Conservation (phyloP, 2,797 vertebrate species). For the Manis pentadactyla region DNA sequence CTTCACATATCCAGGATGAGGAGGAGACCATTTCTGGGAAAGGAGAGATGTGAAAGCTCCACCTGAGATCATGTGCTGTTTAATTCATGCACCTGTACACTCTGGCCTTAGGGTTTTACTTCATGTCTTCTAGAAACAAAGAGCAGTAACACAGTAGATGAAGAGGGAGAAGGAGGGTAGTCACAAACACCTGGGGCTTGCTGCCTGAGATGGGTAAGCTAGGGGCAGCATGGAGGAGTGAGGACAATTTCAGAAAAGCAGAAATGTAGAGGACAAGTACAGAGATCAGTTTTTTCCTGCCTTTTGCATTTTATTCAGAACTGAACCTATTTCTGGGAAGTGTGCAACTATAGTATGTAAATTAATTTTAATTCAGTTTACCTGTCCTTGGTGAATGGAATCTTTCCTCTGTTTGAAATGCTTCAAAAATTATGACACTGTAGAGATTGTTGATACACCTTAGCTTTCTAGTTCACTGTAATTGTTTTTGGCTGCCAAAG, state of each 20-base stretch:
- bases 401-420: slow-evolving; percentile 41
- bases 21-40: neutral
- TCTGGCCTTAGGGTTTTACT: neutral
- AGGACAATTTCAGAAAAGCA: neutral
- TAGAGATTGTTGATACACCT: neutral
- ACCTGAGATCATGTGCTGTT: neutral
- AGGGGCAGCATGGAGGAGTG: neutral
- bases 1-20: neutral
- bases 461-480: neutral
- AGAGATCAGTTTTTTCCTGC: neutral
- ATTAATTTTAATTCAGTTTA: slow-evolving; percentile 15
- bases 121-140: neutral
- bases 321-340: neutral
- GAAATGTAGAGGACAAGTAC: neutral
- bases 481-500: neutral
- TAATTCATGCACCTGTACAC: neutral
- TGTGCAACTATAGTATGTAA: neutral
- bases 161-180: neutral
- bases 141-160: neutral
- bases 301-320: neutral
- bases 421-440: neutral
- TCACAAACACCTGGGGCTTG: neutral
- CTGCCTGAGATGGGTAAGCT: neutral
- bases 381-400: neutral
- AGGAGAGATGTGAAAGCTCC: neutral